phyloP scores from a whole-genome alignment of 2,888 invertebrate species.

The Oxystoma pomonae region DNA sequence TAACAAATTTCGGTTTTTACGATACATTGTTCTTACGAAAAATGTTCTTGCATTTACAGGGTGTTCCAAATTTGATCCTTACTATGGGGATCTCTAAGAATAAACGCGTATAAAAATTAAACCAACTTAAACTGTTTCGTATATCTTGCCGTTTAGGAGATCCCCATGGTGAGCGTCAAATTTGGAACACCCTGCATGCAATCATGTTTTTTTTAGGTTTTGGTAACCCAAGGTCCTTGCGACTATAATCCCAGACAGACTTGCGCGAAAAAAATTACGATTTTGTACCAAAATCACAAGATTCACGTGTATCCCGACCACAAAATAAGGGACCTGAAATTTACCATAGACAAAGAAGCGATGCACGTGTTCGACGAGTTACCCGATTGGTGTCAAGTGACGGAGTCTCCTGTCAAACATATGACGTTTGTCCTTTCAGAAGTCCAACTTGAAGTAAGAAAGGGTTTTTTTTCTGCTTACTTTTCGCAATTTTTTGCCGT shows the following conservation, averaged over 20 bases:
- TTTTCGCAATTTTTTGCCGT: too few species aligned
- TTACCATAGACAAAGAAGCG: slow-evolving; percentile 50
- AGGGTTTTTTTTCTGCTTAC: too few species aligned
- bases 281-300: slow-evolving; percentile 62
- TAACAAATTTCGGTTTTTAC: too few species aligned
- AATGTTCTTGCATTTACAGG: too few species aligned
- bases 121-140: too few species aligned
- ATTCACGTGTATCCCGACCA: slow-evolving; percentile 39
- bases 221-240: slow-evolving; percentile 69
- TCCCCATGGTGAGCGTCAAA: too few species aligned
- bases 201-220: slow-evolving; percentile 52
- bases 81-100: too few species aligned
- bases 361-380: slow-evolving; percentile 44
- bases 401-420: slow-evolving; percentile 57
- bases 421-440: slow-evolving; percentile 59
- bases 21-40: too few species aligned
- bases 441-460: slow-evolving; percentile 70
- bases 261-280: slow-evolving; percentile 66
- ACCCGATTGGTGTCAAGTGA: slow-evolving; percentile 59
- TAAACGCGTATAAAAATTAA: too few species aligned
- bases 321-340: slow-evolving; percentile 37
- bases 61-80: too few species aligned
- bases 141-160: too few species aligned
- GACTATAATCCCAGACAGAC: slow-evolving; percentile 52
- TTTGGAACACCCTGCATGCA: too few species aligned